Conservation (phyloP, 92 coral and sea anemone species). For the Galaxea fascicularis region DNA sequence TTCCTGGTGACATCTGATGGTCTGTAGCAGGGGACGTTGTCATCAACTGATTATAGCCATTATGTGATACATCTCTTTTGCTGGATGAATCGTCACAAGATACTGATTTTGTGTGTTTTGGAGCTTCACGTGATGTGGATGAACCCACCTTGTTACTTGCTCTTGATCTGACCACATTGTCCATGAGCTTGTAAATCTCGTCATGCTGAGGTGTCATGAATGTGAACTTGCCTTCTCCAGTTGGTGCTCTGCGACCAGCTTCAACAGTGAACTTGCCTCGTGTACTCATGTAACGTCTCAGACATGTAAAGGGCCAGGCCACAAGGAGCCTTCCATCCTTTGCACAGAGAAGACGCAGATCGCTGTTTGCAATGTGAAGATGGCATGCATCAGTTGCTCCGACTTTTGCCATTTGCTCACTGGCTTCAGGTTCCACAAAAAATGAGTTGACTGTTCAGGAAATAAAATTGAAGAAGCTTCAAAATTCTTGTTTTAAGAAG, state of each 20-base stretch:
- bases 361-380: constrained; percentile 86
- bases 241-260: constrained; percentile 98
- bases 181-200: constrained; percentile 92
- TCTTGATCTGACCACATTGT: constrained; percentile 86
- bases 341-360: constrained; percentile 85
- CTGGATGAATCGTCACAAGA: constrained; percentile 24
- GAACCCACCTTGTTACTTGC: constrained; percentile 63
- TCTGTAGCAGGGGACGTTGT: constrained; percentile 31
- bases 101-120: constrained; percentile 35
- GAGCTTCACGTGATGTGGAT: constrained; percentile 29
- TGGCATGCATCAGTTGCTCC: constrained; percentile 86
- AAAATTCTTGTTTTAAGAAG: not conserved
- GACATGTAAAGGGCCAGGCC: constrained; percentile 97
- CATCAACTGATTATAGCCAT: constrained; percentile 27
- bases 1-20: constrained; percentile 13
- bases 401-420: constrained; percentile 69
- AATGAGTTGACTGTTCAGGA: constrained; percentile 82
- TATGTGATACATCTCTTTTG: not conserved
- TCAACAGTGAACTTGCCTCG: constrained; percentile 89
- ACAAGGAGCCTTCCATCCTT: constrained; percentile 90
- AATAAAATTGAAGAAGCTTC: not conserved
- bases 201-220: constrained; percentile 89
- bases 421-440: constrained; percentile 86
- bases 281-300: constrained; percentile 92
- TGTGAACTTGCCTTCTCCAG: constrained; percentile 93